Conservation (phyloP, 2,113 vertebrate genomes). For the Vicugna pacos region DNA sequence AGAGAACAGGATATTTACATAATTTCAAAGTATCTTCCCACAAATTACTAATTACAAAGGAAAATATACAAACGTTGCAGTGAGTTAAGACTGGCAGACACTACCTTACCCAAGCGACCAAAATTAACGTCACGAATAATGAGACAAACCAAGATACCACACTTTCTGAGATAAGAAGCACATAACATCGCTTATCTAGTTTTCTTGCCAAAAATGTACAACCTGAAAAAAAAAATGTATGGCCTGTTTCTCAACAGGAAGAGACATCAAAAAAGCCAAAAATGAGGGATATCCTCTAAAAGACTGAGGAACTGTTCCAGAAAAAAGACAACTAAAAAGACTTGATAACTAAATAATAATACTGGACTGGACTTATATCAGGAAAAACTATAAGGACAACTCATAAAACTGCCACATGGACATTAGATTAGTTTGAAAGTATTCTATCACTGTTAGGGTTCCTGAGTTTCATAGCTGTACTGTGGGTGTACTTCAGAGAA, state of each 20-base stretch:
- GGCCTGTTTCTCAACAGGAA: not conserved
- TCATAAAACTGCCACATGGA: not conserved
- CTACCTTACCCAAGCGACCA: not conserved
- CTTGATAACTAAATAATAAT: not conserved
- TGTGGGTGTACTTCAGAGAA: not conserved
- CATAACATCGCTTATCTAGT: not conserved
- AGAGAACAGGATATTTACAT: constrained; percentile 20
- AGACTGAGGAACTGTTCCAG: not conserved
- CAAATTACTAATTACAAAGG: not conserved
- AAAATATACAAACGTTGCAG: not conserved
- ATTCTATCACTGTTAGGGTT: not conserved
- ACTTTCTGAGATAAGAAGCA: not conserved
- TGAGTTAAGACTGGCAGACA: not conserved
- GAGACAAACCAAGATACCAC: not conserved
- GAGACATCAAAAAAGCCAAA: not conserved
- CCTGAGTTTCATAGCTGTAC: not conserved
- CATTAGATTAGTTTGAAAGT: not conserved
- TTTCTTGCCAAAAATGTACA: not conserved
- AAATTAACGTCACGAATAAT: not conserved
- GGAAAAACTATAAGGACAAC: not conserved
- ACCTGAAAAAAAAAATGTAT: not conserved
- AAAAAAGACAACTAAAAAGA: not conserved
- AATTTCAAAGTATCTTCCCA: not conserved
- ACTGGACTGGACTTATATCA: not conserved
- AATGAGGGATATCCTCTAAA: not conserved